Evolutionary conservation across 2,797 vertebrate species (phyloP), one percentile per base, ranked within the genome.

Genomic region (Parambassis ranga): DNA sequence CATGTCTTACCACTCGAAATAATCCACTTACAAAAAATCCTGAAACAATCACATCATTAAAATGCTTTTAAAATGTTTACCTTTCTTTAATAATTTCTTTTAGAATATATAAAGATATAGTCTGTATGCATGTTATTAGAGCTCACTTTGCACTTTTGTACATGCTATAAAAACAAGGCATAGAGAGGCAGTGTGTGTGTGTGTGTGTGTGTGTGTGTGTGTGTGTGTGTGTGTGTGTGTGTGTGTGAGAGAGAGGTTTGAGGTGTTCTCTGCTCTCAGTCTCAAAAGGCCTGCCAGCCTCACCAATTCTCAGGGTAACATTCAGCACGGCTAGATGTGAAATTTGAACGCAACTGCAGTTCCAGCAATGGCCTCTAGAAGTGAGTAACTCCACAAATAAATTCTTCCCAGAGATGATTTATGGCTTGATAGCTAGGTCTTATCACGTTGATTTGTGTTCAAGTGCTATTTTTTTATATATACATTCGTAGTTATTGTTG

Each of bases 121-220:
- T 87, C 78, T 87, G 80, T 60, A 55, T 47, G 81, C 85, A 77
- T 84, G 83, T 81, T 66, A 66, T 77, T 80, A 75, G 77, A 87
- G 84, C 84, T 89, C 81, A 81, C 78, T 88, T 86, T 82, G 71
- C 75, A 79, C 62, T 73, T 83, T 84, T 82, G 68, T 87, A 90
- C 89, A 92, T 83, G 87, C 87, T 92, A 90, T 86, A 87, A 89
- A 90, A 92, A 90, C 84, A 92, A 92, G 90, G 88, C 90, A 90
- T 82, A 85, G 67, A 84, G 75, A 86, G 86, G 83, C 83, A 72
- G 67, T 75, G 75, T 82, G 42, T 71, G 63, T 64, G 43, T 44
- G 68, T 63, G 41, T 66, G 37, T 57, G 60, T 55, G 56, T 69
- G 42, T 71, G 62, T 65, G 59, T 70, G 58, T 74, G 60, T 71